Evolutionary conservation across 2,797 vertebrate genomes (phyloP), one percentile per base, ranked within the genome.

Genomic region (Sebastes kiyomatsui): DNA sequence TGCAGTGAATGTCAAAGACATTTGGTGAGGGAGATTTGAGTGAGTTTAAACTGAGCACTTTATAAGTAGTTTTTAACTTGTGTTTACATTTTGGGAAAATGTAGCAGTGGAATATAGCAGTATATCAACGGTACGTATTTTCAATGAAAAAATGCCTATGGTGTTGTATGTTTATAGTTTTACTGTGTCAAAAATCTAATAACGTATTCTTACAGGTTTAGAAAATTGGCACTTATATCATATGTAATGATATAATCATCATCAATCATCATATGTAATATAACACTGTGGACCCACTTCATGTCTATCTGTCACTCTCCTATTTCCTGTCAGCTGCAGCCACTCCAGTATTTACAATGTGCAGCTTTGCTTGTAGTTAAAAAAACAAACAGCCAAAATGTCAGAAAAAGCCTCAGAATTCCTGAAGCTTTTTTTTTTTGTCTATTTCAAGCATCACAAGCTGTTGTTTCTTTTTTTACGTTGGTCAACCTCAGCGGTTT

Each of bases 11-110:
- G 52, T 79, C 46, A 66, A 70, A 32, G 42, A 23, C 27, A 23
- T 66, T 79, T 69, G 2, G 14, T 30, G 20, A 68, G 27, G 22
- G 38, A 83, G 42, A 65, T 85, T 75, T 35, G 67, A 74, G 59
- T 84, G 68, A 74, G 59, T 84, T 88, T 72, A 73, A 84, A 72
- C 56, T 79, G 55, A 92, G 93, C 94, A 94, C 94, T 94, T 95
- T 94, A 92, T 73, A 13, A 67, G 3, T 64, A 7, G 7, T 75
- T 71, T 67, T 66, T 42, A 42, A 67, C 67, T 75, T 68, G 38
- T 84, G 86, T 93, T 92, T 90, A 91, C 89, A 87, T 83, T 75
- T 60, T 56, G 23, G 66, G 33, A 66, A 81, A 78, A 68, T 85
- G 85, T 89, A 83, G 83, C 82, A 80, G 35, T 58, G 49, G 62